Conservation (phyloP, 2,797 vertebrate species). For the Epinephelus coioides region DNA sequence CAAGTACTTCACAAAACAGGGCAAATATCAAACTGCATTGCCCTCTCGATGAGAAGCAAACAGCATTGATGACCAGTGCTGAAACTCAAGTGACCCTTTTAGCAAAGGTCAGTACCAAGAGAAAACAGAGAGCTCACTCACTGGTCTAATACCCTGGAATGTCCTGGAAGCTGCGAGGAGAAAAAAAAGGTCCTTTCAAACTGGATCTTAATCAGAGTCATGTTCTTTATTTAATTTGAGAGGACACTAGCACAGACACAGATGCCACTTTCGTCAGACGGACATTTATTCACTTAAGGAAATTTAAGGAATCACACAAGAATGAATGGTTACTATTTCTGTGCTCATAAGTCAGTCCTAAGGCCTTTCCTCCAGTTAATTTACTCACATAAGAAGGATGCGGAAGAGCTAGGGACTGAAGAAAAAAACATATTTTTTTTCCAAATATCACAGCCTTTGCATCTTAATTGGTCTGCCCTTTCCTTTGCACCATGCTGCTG, state of each 20-base stretch:
- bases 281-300: conserved; percentile 69
- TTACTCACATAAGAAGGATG: background rate
- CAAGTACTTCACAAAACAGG: background rate
- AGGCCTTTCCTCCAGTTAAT: conserved; percentile 29
- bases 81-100: conserved; percentile 62
- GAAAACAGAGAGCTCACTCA: conserved; percentile 82
- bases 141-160: conserved; percentile 85
- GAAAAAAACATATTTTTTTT: too few species aligned
- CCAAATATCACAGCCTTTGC: too few species aligned
- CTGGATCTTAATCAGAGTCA: conserved; percentile 85
- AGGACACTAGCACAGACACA: conserved; percentile 68
- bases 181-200: conserved; percentile 80
- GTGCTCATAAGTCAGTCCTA: conserved; percentile 23
- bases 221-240: conserved; percentile 86
- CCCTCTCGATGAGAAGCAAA: background rate
- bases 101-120: conserved; percentile 73
- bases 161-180: conserved; percentile 74
- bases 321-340: conserved; percentile 67
- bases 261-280: conserved; percentile 70
- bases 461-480: too few species aligned
- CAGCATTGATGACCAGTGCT: conserved; percentile 65
- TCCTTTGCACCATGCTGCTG: too few species aligned
- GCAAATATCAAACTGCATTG: background rate
- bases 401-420: background rate
- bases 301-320: conserved; percentile 52